These are phyloP conservation scores for Euglossa dilemma DNA, from an alignment of 1,140 invertebrate genomes.

Conservation along the genomic window DNA sequence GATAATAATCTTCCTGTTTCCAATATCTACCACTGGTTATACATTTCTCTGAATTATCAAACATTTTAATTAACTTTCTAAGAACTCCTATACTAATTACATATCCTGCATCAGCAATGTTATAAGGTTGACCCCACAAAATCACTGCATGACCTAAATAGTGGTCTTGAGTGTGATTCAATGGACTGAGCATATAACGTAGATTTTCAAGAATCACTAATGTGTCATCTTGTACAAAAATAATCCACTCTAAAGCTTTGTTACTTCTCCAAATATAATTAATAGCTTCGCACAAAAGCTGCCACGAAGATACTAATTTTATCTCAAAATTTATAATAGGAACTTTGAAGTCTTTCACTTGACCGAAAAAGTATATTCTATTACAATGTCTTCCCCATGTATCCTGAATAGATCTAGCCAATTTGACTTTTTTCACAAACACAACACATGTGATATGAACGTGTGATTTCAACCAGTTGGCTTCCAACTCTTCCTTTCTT, in stretches of 20 bases:
- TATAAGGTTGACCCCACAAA: conserved; percentile 82
- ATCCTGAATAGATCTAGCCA: conserved; percentile 70
- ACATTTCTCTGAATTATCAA: conserved; percentile 79
- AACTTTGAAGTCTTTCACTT: conserved; percentile 52
- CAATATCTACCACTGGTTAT: conserved; percentile 80
- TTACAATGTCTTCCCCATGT: conserved; percentile 79
- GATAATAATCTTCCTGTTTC: conserved; percentile 84
- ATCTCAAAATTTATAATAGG: conserved; percentile 71
- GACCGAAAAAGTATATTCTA: conserved; percentile 76
- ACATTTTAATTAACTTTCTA: conserved; percentile 73
- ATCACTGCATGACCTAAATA: conserved; percentile 82
- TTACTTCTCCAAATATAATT: conserved; percentile 72
- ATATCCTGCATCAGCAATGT: conserved; percentile 82
- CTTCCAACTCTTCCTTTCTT: conserved; percentile 61
- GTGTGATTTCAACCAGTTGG: conserved; percentile 74
- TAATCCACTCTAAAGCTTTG: conserved; percentile 76
- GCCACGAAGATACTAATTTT: conserved; percentile 80
- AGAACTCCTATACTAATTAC: conserved; percentile 81
- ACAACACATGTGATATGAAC: conserved; percentile 77
- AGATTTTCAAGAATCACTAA: conserved; percentile 82
- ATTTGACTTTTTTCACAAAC: conserved; percentile 75
- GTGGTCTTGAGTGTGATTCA: conserved; percentile 76
- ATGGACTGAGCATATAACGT: conserved; percentile 77
- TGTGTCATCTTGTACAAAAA: conserved; percentile 82
- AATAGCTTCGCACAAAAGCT: conserved; percentile 79